These are phyloP conservation scores for Halichondria panicea DNA, from an alignment of 37 sponge, comb jelly and placozoan genomes.

Conservation along the genomic window DNA sequence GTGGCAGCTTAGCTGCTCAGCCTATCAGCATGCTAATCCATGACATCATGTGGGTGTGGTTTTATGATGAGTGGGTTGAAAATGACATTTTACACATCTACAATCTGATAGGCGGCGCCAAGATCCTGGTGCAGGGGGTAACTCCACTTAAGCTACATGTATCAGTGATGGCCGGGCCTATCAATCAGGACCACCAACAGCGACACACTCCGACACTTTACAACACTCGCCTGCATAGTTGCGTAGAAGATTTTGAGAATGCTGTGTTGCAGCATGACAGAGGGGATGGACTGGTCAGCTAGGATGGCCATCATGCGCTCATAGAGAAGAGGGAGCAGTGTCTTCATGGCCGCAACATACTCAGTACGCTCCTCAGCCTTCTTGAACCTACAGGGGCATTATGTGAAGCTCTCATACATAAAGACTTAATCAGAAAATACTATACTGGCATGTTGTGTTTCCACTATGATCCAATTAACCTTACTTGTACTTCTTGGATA, in stretches of 20 bases:
- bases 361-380: conserved; percentile 54
- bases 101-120: too few species aligned
- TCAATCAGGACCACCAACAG: too few species aligned
- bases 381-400: conserved; percentile 47
- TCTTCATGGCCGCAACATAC: conserved; percentile 65
- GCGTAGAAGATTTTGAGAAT: conserved; percentile 86
- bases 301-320: conserved; percentile 59
- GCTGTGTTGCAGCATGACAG: conserved; percentile 70
- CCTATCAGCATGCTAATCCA: too few species aligned
- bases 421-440: not conserved
- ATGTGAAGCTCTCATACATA: not conserved
- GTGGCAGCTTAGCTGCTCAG: too few species aligned
- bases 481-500: conserved; percentile 85
- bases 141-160: too few species aligned
- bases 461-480: not conserved
- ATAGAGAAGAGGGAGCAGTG: conserved; percentile 73
- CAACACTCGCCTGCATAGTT: conserved; percentile 69
- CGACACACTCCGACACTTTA: too few species aligned
- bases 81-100: too few species aligned
- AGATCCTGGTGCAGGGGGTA: too few species aligned
- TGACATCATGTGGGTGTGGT: too few species aligned
- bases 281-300: conserved; percentile 52
- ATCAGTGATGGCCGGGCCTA: too few species aligned
- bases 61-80: too few species aligned
- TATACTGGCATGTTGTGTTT: conserved; percentile 23